Conservation (phyloP, 2,113 vertebrate species). For the Micronycteris hirsuta region DNA sequence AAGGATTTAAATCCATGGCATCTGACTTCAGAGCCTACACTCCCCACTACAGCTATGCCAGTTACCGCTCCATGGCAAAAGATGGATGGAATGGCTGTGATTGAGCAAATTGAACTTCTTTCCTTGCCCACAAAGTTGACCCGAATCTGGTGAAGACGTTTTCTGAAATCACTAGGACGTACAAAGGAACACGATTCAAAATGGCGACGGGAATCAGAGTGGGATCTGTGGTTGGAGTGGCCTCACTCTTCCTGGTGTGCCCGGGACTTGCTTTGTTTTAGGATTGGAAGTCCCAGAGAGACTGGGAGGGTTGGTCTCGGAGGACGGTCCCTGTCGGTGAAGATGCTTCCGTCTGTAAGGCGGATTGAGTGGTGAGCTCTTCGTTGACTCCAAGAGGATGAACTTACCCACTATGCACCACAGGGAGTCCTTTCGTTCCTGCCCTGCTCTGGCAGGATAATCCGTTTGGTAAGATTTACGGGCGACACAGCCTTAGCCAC, state of each 20-base stretch:
- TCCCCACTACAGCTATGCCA: neutral
- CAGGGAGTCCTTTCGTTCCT: neutral
- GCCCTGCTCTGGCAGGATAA: neutral
- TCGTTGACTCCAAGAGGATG: neutral
- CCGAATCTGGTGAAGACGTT: neutral
- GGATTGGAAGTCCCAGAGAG: neutral
- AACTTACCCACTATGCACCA: neutral
- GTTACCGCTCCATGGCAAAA: neutral
- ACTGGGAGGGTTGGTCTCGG: neutral
- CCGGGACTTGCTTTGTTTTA: neutral
- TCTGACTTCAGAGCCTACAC: neutral
- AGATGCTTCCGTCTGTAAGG: neutral
- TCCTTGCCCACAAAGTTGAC: neutral
- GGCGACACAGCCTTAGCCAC: neutral
- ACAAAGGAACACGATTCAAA: neutral
- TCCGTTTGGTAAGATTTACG: neutral
- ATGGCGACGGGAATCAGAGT: neutral
- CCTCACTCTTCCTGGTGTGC: neutral
- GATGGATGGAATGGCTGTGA: too few relatives aligned
- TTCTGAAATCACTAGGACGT: neutral
- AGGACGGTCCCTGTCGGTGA: neutral
- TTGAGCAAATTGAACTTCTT: neutral
- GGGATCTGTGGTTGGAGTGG: too few relatives aligned
- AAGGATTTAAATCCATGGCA: neutral
- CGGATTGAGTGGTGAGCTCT: neutral